Evolutionary conservation across 2,888 invertebrate species (phyloP), one percentile per base, ranked within the genome.

Genomic region (Lycophotia porphyrea): DNA sequence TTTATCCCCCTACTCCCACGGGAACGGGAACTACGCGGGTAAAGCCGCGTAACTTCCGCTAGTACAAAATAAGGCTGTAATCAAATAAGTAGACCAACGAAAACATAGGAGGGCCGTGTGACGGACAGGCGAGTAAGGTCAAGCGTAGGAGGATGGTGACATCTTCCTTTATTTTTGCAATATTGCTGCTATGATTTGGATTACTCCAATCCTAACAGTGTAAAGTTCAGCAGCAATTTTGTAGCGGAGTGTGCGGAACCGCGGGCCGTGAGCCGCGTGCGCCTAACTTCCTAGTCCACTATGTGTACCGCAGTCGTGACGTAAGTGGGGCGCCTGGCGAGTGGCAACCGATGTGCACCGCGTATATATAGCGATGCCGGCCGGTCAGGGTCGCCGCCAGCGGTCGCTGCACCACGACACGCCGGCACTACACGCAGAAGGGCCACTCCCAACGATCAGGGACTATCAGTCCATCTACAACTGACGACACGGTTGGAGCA

Each of bases 281-380:
- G 42, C 15, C 39, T 68, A n/a, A 52, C 39, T 80, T 82, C 78
- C 74, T 70, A 74, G 82, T 73, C 47, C 52, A 67, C 64, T 60
- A 64, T 66, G 60, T 52, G 63, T 75, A 31, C 21, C 63, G 72
- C 47, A 68, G 70, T 66, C 64, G 67, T 80, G 79, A 84, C 74
- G 76, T 76, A 78, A 81, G 74, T 81, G 78, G 82, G 74, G 80
- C 82, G 87, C 84, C 86, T 84, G 71, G 87, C 87, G 84, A 88
- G 85, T 84, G 71, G 87, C 87, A 84, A 88, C 87, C 80, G 81
- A 78, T 79, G 84, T 86, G 84, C 86, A 87, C 80, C 87, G 88
- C 78, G 88, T 93, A 93, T 92, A 91, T 92, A 94, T 94, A 93
- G 93, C 88, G 84, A 79, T 92, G 93, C 92, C 88, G 91, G 88